Base-by-base conservation (phyloP, 2,113 vertebrate species). In the Hippolais icterina region DNA sequence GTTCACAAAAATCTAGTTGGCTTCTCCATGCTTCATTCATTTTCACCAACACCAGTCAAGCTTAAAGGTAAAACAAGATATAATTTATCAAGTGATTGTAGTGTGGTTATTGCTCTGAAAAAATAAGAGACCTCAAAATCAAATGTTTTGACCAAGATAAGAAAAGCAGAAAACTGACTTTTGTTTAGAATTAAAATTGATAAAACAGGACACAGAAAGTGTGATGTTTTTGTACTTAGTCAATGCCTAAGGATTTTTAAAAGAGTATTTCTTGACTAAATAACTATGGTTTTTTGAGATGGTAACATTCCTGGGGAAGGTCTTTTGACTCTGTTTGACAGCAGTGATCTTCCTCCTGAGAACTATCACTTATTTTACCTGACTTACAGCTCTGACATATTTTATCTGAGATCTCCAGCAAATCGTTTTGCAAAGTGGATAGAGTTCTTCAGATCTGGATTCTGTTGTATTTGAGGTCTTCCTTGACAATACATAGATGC, bases 391-490 rank as follows among this genome's bases (percentile, higher is more conserved):
- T 56, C 52, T 91, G 96, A 39, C 41, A 82, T 17, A 10, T 92
- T 91, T 96, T 79, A 75, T 50, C 44, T 84, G 89, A 68, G 72
- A 25, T 87, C 66, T 53, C 66, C 72, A 87, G 59, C 47, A 94
- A 70, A 97, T 97, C 70, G 44, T 91, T 95, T 94, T 97, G 83
- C 89, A 66, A 75, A 95, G 63, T 56, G 80, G 89, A 93, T 95
- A 72, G 87, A 96, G 64, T 94, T 94, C 84, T 93, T 57, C 72
- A 88, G 20, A 83, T 93, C 93, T 97, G 61, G 88, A 57, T 98
- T 95, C 90, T 96, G 60, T 98, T 97, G 97, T 97, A 83, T 83
- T 97, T 89, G 89, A 84, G 52, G 70, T 97, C 81, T 93, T 97
- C 89, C 90, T 95, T 90, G 89, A 89, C 85, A 97, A 93, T 39